A percentile compares a stretch with the other conserved stretches of the same genome.
These are phyloP conservation scores for Mastomys natalensis DNA, from an alignment of 2,113 vertebrate genomes.

Conservation along the genomic window DNA sequence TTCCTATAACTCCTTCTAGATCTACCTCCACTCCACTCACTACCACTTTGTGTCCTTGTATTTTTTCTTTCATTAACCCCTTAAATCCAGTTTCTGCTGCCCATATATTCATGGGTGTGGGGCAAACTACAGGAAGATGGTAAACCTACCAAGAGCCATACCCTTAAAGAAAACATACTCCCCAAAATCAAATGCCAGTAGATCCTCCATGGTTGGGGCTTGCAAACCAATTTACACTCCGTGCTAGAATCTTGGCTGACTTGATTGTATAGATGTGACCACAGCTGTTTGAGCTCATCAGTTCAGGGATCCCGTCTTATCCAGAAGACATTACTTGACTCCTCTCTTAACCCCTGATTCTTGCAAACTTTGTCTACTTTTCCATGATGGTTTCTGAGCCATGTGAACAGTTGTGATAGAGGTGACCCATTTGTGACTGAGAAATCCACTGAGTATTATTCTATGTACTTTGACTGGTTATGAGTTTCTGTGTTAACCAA, in stretches of 20 bases:
- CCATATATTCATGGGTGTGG: not conserved
- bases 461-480: not conserved
- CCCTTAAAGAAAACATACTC: not conserved
- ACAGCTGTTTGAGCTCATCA: not conserved
- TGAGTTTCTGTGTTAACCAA: not conserved
- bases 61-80: not conserved
- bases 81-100: not conserved
- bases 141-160: not conserved
- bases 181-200: not conserved
- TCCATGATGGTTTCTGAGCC: not conserved
- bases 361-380: not conserved
- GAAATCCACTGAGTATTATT: not conserved
- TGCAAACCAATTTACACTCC: not conserved
- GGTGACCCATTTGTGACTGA: not conserved
- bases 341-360: not conserved
- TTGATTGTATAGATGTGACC: not conserved
- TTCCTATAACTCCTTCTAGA: not conserved
- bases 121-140: not conserved
- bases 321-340: not conserved
- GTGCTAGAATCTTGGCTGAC: not conserved
- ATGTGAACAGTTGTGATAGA: not conserved
- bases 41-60: not conserved
- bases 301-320: not conserved
- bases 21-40: not conserved
- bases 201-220: not conserved